Percentiles rank a stretch among this genome's conserved stretches.
Evolutionary conservation across 2,113 vertebrate species (phyloP).

Genomic region (Phalacrocorax carbo): DNA sequence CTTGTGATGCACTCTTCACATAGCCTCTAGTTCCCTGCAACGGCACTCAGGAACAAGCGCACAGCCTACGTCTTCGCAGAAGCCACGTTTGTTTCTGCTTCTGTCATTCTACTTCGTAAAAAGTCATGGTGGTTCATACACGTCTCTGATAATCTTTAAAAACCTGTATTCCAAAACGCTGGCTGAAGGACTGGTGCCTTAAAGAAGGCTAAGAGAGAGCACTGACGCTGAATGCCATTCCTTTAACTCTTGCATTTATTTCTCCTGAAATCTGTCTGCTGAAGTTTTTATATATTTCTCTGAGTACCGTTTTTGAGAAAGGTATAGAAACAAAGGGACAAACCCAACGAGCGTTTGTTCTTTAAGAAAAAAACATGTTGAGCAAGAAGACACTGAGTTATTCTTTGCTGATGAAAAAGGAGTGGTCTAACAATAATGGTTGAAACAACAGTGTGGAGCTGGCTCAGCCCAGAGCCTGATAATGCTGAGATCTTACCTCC

Average conservation of each 20-base stretch:
- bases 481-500: not conserved
- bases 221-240: not conserved
- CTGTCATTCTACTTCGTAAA: not conserved
- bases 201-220: not conserved
- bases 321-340: not conserved
- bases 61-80: accelerated
- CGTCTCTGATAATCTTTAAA: not conserved
- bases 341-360: not conserved
- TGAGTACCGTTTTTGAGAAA: not conserved
- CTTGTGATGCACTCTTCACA: not conserved
- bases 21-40: not conserved
- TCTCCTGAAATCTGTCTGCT: not conserved
- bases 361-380: not conserved
- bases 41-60: accelerated
- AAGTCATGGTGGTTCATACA: not conserved
- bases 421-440: not conserved
- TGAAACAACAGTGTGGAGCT: not conserved
- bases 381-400: not conserved
- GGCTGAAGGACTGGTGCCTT: not conserved
- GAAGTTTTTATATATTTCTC: not conserved
- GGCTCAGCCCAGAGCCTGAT: not conserved
- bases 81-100: not conserved
- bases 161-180: not conserved
- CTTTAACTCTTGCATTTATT: not conserved
- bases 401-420: not conserved